Evolutionary conservation across 2,797 vertebrate genomes (phyloP), one percentile per base, ranked within the genome.

Genomic region (Cyclopterus lumpus): DNA sequence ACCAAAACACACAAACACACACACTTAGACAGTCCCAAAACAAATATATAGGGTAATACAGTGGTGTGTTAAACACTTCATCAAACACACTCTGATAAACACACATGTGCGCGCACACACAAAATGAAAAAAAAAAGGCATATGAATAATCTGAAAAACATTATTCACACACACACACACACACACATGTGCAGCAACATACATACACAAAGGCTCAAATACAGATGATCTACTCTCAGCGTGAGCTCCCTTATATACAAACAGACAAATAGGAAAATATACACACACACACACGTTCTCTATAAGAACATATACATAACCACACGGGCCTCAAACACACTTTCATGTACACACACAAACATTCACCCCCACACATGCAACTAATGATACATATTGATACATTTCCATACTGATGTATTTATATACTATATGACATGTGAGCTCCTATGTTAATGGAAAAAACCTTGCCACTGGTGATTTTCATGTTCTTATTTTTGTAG

Each of bases 11-110:
- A 60, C 62, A 51, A 66, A 57, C 54, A 76, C 8, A 71, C 46
- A 62, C 67, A 22, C 32, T 71, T 26, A 71, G 18, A 57, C 48
- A 73, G 16, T 69, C 59, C 58, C 71, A 73, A 74, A 80, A 55
- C 57, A 51, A 40, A 62, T 38, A 38, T 64, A 59, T 46, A 32
- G 26, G 8, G 42, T 72, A 67, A 70, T 70, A 67, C 11, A 57
- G 7, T 11, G 1, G 7, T 67, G 58, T 67, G 62, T 77, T 62
- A 3, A 54, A 67, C 28, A 68, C 44, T 62, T 11, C 18, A 26
- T 76, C 57, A 53, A 48, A 67, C 34, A 72, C 63, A 62, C 28
- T 36, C 55, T 15, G 32, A 61, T 79, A 67, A 26, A 65, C 28
- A 63, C 32, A 54, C 14, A 28, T 30, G 8, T 15, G 34, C n/a